Evolutionary conservation across 2,113 vertebrate genomes (phyloP).

Genomic region (Poeciliopsis turrubarensis): DNA sequence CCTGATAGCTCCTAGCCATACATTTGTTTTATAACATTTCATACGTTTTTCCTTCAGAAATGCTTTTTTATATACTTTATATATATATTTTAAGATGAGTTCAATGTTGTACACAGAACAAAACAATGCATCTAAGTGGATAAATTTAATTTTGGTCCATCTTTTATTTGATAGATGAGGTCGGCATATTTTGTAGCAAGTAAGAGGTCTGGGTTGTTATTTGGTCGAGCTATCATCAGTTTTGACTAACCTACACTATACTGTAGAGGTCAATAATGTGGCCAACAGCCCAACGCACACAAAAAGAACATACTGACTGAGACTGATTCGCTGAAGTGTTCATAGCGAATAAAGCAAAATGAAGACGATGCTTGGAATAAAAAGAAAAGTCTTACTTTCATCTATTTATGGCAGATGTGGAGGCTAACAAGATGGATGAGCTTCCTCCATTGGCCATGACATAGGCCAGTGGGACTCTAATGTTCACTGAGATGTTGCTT

Average conservation of each 20-base stretch:
- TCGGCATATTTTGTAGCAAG: neutral
- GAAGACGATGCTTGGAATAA: constrained; percentile 28
- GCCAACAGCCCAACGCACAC: constrained; percentile 19
- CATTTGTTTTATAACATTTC: too few species aligned
- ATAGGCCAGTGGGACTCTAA: constrained; percentile 35
- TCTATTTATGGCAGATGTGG: constrained; percentile 40
- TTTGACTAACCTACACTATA: neutral
- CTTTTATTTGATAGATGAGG: too few species aligned
- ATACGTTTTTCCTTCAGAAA: too few species aligned
- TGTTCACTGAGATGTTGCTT: constrained; percentile 55
- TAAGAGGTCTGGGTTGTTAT: neutral
- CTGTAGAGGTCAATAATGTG: constrained; percentile 13
- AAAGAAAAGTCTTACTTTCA: constrained; percentile 23
- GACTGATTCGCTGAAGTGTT: constrained; percentile 19
- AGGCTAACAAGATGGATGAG: constrained; percentile 69
- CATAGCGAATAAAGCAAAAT: constrained; percentile 19
- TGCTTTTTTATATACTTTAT: too few species aligned
- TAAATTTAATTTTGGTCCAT: too few species aligned
- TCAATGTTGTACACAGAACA: too few species aligned
- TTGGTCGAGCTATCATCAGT: neutral
- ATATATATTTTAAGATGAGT: too few species aligned
- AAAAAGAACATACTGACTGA: constrained; percentile 8
- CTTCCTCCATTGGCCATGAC: constrained; percentile 49
- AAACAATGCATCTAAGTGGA: too few species aligned
- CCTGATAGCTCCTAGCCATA: too few species aligned